These are phyloP conservation scores for Flexamia atlantica DNA, from an alignment of 2,888 invertebrate genomes.

Conservation along the genomic window DNA sequence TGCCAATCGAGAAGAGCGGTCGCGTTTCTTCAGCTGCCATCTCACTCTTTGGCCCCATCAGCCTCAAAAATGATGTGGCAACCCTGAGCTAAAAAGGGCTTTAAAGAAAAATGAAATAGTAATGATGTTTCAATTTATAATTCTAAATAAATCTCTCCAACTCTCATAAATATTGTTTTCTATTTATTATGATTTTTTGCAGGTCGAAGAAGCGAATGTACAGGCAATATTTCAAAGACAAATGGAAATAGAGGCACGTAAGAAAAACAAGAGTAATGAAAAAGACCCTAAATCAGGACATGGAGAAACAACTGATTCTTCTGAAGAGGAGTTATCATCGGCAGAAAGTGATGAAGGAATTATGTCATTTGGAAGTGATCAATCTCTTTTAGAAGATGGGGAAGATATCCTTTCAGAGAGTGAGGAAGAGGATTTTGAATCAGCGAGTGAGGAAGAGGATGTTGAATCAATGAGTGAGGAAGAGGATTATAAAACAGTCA, in stretches of 20 bases:
- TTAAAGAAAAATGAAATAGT: too few relatives aligned
- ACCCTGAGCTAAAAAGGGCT: too few relatives aligned
- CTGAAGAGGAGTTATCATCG: neutral
- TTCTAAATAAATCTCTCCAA: too few relatives aligned
- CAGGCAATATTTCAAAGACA: neutral
- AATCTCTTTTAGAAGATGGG: neutral
- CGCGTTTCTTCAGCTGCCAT: too few relatives aligned
- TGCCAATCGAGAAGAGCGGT: too few relatives aligned
- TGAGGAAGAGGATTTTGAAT: neutral
- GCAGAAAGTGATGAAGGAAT: neutral
- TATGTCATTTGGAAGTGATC: neutral
- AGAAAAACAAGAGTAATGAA: neutral
- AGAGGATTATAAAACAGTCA: neutral
- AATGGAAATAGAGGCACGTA: neutral
- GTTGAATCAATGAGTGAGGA: neutral
- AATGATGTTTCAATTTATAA: too few relatives aligned
- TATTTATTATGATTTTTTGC: neutral
- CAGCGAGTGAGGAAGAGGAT: neutral
- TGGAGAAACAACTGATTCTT: neutral
- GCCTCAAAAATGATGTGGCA: too few relatives aligned
- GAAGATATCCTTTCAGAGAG: neutral
- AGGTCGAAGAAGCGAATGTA: conserved; percentile 6
- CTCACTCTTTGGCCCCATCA: too few relatives aligned
- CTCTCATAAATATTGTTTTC: too few relatives aligned
- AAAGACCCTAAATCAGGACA: neutral